Conservation (phyloP, 37 sponge, comb jelly and placozoan species). For the Oopsacas minuta region DNA sequence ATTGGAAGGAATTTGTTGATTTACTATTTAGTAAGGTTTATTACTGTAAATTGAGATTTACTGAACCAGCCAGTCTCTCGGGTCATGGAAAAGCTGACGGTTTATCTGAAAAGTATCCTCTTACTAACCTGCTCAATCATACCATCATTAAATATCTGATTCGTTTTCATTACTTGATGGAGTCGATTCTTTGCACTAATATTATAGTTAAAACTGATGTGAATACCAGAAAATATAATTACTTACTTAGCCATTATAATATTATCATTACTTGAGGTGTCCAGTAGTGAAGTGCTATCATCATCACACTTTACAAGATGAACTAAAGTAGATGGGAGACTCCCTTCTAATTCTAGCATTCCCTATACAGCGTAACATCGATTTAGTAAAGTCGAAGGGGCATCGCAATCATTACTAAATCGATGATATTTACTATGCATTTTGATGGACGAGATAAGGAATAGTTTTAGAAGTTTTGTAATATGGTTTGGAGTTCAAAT, state of each 20-base stretch:
- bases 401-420: too few species aligned
- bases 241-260: slow-evolving; percentile 38
- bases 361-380: slow-evolving; percentile 33
- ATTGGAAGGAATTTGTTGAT: too few species aligned
- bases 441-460: too few species aligned
- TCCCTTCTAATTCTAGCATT: slow-evolving; percentile 74
- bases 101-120: too few species aligned
- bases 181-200: slow-evolving; percentile 22
- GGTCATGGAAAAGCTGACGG: neutral
- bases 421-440: too few species aligned
- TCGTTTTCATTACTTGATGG: slow-evolving; percentile 25
- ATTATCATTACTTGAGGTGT: slow-evolving; percentile 48
- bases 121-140: slow-evolving; percentile 22
- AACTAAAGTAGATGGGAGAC: slow-evolving; percentile 62
- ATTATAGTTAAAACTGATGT: neutral
- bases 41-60: too few species aligned
- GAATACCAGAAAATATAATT: neutral
- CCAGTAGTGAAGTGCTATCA: slow-evolving; percentile 64
- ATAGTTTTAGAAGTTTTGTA: too few species aligned
- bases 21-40: neutral
- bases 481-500: too few species aligned
- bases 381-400: too few species aligned
- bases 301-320: slow-evolving; percentile 81
- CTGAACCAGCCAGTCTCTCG: too few species aligned
- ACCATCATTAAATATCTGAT: slow-evolving; percentile 27